Percentiles rank a stretch among this genome's conserved stretches.
Evolutionary conservation across 1,140 invertebrate genomes (phyloP).

Genomic region (Hormaphis cornu): DNA sequence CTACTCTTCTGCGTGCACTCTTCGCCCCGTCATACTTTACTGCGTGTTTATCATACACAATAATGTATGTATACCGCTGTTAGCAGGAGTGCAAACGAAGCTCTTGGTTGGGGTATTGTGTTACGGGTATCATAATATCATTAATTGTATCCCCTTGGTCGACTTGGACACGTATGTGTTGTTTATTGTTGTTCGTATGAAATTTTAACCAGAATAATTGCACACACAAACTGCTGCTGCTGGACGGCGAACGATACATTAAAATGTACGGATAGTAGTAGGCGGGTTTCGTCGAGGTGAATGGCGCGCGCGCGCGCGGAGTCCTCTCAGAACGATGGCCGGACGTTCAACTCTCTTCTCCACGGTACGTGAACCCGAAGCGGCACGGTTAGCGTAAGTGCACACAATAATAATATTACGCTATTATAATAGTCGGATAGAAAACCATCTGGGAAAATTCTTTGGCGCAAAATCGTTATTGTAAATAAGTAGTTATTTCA

Average conservation of each 20-base stretch:
- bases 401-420: too few relatives aligned
- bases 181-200: slow-evolving; percentile 2
- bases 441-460: slow-evolving; percentile 12
- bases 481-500: too few relatives aligned
- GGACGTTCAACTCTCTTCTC: slow-evolving; percentile 27
- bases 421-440: not conserved
- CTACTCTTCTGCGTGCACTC: too few relatives aligned
- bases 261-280: not conserved
- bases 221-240: not conserved
- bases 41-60: too few relatives aligned
- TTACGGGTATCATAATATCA: not conserved
- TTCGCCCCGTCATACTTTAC: too few relatives aligned
- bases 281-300: slow-evolving; percentile 17
- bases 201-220: slow-evolving; percentile 4
- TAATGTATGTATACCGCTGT: too few relatives aligned
- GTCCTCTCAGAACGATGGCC: slow-evolving; percentile 15
- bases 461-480: too few relatives aligned
- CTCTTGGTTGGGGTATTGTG: too few relatives aligned
- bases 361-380: slow-evolving; percentile 20
- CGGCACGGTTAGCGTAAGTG: not conserved
- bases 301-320: not conserved
- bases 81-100: too few relatives aligned
- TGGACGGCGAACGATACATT: not conserved
- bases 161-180: not conserved
- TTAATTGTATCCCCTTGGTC: too few relatives aligned